Base-by-base conservation (phyloP, 1,140 invertebrate genomes). In the Lasioglossum baleicum region DNA sequence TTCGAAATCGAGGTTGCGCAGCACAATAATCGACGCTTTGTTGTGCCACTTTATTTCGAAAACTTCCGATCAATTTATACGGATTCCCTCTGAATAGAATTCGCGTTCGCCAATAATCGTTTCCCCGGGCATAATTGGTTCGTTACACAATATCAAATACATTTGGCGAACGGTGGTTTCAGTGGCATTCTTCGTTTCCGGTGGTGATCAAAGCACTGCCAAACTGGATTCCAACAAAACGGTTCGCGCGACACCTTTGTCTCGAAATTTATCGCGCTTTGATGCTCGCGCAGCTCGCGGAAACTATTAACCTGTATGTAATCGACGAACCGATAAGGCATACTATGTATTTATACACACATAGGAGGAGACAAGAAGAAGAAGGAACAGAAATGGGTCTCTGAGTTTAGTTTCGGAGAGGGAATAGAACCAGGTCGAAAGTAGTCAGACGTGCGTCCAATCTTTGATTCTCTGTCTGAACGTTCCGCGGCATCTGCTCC, bases 361-460 rank as follows among this genome's bases (percentile, higher is more conserved):
- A 13, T 48, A 10, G 15, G 17, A 48, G 40, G 40, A 7, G 13
- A 17, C 8, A 40, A 26, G n/a, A 44, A 22, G 13, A 2, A 26
- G 51, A 20, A 51, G 26, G 51, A 20, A 51, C 48, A 13, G 17
- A 53, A 70, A 8, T 20, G 31, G 6, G 26, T 42, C 75, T 26
- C 26, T 0, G 20, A n/a, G 8, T 35, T 53, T 40, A n/a, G 17
- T 11, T 20, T 10, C 26, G 22, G 51, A 31, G 61, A 31, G 61
- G 35, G 31, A 51, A 75, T n/a, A 26, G 22, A 71, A 35, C 64
- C 20, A 35, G 44, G 5, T 44, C 20, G 35, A 80, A 56, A 80
- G 68, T 56, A 61, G 66, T 80, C 73, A 64, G 48, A 48, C 56
- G 44, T n/a, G 48, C 63, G 42, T 64, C 31, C 44, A 31, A 76